Percentiles rank a stretch among this genome's conserved stretches.
phyloP scores from a whole-genome alignment of 2,113 vertebrate species.

The Antechinus stuartii region DNA sequence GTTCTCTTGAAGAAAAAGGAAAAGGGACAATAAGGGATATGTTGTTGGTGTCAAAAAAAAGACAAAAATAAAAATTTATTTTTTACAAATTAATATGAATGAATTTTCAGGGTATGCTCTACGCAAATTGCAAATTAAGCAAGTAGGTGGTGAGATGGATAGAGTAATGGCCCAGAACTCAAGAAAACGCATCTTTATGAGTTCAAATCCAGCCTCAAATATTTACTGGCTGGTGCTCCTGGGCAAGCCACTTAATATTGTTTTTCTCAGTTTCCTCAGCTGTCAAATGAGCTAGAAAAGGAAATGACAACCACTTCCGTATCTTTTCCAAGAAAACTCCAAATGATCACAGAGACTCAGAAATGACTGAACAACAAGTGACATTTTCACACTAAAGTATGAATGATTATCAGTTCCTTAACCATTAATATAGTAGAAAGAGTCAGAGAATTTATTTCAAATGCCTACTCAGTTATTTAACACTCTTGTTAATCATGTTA shows the following conservation, averaged over 20 bases:
- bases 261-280: background rate
- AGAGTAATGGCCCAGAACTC: background rate
- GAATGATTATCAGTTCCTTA: background rate
- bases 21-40: background rate
- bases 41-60: background rate
- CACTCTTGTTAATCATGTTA: background rate
- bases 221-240: background rate
- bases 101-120: background rate
- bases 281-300: background rate
- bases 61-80: background rate
- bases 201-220: background rate
- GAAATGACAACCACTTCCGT: background rate
- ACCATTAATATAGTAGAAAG: background rate
- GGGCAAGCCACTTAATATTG: background rate
- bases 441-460: background rate
- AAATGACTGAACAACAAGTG: background rate
- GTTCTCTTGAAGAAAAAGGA: background rate
- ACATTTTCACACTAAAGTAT: background rate
- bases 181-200: background rate
- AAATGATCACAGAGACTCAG: background rate
- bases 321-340: background rate
- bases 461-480: background rate
- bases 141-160: background rate
- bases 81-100: background rate
- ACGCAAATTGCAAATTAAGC: background rate